Base-by-base conservation (phyloP, 2,113 vertebrate species). In the Megaceryle maxima region DNA sequence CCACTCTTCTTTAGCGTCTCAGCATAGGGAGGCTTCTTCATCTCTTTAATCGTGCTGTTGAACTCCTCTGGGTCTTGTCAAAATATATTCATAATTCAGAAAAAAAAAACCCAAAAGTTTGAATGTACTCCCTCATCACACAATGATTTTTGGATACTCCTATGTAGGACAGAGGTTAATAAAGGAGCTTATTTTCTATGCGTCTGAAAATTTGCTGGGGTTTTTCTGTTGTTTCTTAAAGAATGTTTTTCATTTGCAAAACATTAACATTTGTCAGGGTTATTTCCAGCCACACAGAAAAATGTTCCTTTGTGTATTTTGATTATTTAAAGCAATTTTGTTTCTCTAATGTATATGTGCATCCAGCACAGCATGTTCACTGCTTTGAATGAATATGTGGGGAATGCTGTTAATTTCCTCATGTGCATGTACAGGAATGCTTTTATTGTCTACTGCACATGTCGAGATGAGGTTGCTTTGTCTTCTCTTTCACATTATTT, bases 281-380 rank as follows among this genome's bases (percentile, higher is more conserved):
- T 98, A 97, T 98, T 98, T 98, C 95, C 96, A 97, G 96, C 96
- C 96, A 97, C 89, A 97, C 88, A 94, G 96, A 97, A 97, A 97
- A 98, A 98, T 94, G 85, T 95, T 94, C 96, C 96, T 98, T 97
- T 97, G 96, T 98, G 96, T 97, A 96, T 98, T 98, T 97, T 97
- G 97, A 98, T 98, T 98, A 98, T 98, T 98, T 97, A 98, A 98
- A 97, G 96, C 95, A 97, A 97, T 97, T 98, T 97, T 98, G 91
- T 95, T 98, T 97, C 97, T 96, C 94, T 97, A 96, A 97, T 98
- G 86, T 26, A 8, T 95, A 90, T 95, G 84, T 95, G 90, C 77
- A 69, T 88, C 95, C 97, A 97, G 94, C 96, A 96, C 92, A 97
- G 97, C 97, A 91, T 97, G 97, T 89, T 96, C 94, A 93, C 95